Evolutionary conservation across 2,888 invertebrate species (phyloP).

Genomic region (Dasypolia templi): DNA sequence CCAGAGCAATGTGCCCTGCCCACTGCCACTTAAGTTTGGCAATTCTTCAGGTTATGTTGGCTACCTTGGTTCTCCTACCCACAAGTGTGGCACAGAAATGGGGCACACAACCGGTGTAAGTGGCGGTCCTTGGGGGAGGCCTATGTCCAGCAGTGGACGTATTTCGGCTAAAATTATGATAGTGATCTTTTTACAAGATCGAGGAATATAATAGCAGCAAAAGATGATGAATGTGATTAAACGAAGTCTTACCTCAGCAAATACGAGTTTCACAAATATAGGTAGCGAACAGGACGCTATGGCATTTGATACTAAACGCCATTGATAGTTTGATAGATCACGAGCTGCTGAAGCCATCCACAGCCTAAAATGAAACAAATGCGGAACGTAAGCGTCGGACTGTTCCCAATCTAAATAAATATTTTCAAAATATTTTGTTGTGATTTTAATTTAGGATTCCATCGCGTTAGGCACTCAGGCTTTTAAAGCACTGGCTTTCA

Average conservation of each 20-base stretch:
- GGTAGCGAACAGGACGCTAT: slow-evolving; percentile 98
- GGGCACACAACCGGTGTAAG: too few species aligned
- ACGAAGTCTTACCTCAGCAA: slow-evolving; percentile 93
- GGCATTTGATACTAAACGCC: slow-evolving; percentile 98
- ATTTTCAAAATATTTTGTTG: background rate
- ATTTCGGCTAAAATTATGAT: too few species aligned
- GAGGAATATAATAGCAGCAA: background rate
- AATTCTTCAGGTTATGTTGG: too few species aligned
- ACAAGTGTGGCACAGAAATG: too few species aligned
- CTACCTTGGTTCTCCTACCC: too few species aligned
- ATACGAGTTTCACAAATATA: slow-evolving; percentile 98
- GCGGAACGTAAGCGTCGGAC: fast-evolving
- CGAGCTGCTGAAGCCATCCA: slow-evolving; percentile 98
- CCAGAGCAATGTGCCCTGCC: too few species aligned
- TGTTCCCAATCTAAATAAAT: background rate
- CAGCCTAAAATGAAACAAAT: slow-evolving; percentile 89
- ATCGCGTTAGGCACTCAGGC: too few species aligned
- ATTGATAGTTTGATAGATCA: slow-evolving; percentile 97
- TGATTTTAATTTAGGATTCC: background rate
- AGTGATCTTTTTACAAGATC: background rate
- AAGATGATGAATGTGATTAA: background rate
- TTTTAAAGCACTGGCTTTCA: background rate
- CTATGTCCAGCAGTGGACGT: too few species aligned
- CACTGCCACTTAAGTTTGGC: too few species aligned
- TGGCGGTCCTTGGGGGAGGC: too few species aligned